Evolutionary conservation across 2,113 vertebrate species (phyloP), one percentile per base, ranked within the genome.

Genomic region (Panthera leo): DNA sequence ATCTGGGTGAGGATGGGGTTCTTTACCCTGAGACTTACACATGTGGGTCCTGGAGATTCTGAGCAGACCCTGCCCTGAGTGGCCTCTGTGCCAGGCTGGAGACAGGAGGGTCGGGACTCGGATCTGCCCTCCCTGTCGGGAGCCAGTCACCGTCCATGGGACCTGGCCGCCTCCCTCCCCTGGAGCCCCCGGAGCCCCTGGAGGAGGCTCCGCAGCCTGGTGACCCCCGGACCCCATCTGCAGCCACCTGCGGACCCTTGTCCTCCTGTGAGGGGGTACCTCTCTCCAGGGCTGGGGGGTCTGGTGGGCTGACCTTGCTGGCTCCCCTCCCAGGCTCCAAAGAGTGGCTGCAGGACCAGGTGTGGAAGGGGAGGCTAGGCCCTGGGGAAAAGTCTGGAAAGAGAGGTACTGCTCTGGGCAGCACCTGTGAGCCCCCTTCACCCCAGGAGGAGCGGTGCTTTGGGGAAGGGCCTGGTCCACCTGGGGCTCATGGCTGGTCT

Each of bases 81-180:
- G 14, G 3, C n/a, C 29, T 16, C 73, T 7, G 16, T 48, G 18
- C 53, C 79, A 29, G 73, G 53, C n/a, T 67, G 68, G 71, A 58
- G 31, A 3, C 3, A 3, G 58, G n/a, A 83, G 42, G 3, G 15
- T 73, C 0, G 0, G 70, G 27, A 23, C 21, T 15, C 3, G 29
- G 18, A 19, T 16, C 78, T 42, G 31, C 1, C 29, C 65, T 39
- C 39, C 42, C 19, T 11, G 29, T 0, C 11, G 53, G 53, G 5
- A 67, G 70, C 53, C 87, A 1, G 2, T 10, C 2, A 4, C 36
- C 8, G 0, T 36, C 7, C 1, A 0, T 11, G 21, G 39, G 7
- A 4, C 7, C 65, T 83, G 51, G 16, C 27, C 58, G n/a, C 79
- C 51, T 61, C 36, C 51, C 19, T n/a, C 11, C 70, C 70, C 70